Percentiles rank a stretch among this genome's conserved stretches.
These are phyloP conservation scores for Aramus guarauna DNA, from an alignment of 2,113 vertebrate species.

Conservation along the genomic window DNA sequence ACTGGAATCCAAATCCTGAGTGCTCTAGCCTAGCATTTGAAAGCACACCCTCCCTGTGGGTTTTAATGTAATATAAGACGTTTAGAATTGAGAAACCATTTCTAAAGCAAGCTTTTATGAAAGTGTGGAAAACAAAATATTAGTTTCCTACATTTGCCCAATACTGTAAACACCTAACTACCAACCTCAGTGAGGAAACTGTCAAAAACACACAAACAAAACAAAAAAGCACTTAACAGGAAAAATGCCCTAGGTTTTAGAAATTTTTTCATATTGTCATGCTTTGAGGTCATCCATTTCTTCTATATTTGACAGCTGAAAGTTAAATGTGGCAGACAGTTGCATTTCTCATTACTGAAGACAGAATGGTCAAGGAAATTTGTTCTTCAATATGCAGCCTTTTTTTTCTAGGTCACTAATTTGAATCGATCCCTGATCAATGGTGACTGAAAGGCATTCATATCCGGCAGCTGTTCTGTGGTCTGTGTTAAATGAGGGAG, in stretches of 20 bases:
- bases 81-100: background rate
- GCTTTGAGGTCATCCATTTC: background rate
- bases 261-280: background rate
- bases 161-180: background rate
- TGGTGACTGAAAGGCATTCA: slow-evolving; percentile 42
- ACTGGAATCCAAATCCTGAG: background rate
- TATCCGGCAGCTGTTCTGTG: slow-evolving; percentile 54
- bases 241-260: background rate
- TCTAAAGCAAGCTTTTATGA: background rate
- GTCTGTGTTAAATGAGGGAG: slow-evolving; percentile 27
- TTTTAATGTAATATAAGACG: background rate
- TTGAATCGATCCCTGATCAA: slow-evolving; percentile 58
- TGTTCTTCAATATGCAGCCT: slow-evolving; percentile 3
- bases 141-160: background rate
- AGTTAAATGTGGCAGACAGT: background rate
- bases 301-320: background rate
- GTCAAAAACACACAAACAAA: background rate
- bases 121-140: background rate
- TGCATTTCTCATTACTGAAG: background rate
- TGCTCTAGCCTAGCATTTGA: background rate
- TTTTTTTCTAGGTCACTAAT: slow-evolving; percentile 61
- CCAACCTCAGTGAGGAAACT: background rate
- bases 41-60: background rate
- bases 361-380: slow-evolving; percentile 1
- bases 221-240: background rate